Evolutionary conservation across 2,888 invertebrate species (phyloP), one percentile per base, ranked within the genome.

Genomic region (Drosophila ezoana): DNA sequence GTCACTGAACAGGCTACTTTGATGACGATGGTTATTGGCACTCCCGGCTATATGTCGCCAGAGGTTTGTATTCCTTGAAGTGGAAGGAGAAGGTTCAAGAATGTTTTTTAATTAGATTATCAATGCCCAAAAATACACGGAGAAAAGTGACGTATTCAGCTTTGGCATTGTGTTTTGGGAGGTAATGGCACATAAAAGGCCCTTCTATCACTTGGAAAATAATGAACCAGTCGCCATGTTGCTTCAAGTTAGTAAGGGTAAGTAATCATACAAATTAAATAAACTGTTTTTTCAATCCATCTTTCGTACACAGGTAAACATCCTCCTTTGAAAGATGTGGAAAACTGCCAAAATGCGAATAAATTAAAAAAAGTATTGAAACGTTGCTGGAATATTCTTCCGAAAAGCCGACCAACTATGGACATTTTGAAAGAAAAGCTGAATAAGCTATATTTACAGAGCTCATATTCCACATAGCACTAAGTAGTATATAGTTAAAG

Each of bases 141-240:
- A 37, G 2, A 62, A 37, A 8, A 28, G 23, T 18, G 66, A 67
- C 37, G 56, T 62, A 11, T 67, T 41, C 16, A 67, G 66, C 18
- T 67, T 41, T 16, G 66, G 56, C 3, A 58, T 68, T 28, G 33
- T 68, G 14, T 32, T 63, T 0, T 68, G 67, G 67, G 58, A 53
- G 11, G 35, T 63, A 2, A 18, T 49, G 33, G 48, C 67, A 2
- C n/a, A 18, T 5, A 58, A 40, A 48, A 43, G 32, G 14, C 63
- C 63, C 5, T 68, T 58, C 11, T 49, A 53, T 33, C 11, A 68
- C 3, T 43, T 48, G 23, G 14, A 11, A 47, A 41, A 56, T 28
- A 45, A 52, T 11, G 3, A 16, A 11, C 18, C 41, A 10, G 3
- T 32, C 0, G 14, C 47, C 6, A 44, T 61, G 13, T n/a, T 54